Evolutionary conservation across 2,888 invertebrate genomes (phyloP).

Genomic region (Caenorhabditis becei): DNA sequence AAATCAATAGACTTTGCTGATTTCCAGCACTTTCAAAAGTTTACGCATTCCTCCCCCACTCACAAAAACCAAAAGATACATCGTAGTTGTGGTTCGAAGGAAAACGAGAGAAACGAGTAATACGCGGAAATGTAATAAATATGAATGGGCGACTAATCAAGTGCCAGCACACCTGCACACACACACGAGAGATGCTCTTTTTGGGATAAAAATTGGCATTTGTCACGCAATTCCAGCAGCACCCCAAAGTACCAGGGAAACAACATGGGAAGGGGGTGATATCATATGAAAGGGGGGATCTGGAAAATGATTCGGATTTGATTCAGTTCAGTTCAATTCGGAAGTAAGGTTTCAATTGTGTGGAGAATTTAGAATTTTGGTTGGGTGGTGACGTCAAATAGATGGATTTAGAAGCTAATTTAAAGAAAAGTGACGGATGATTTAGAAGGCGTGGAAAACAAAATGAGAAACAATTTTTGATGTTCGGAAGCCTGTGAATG

Average conservation of each 20-base stretch:
- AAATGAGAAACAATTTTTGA: too few relatives aligned
- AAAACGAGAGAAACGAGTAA: background rate
- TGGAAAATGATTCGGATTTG: background rate
- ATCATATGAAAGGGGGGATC: background rate
- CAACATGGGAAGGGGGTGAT: background rate
- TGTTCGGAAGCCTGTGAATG: too few relatives aligned
- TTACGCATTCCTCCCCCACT: background rate
- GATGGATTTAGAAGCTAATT: background rate
- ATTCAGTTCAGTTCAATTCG: background rate
- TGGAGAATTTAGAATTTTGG: too few relatives aligned
- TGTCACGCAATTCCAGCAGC: conserved; percentile 7
- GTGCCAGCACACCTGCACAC: conserved; percentile 2
- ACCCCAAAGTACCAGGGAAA: background rate
- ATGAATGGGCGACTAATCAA: conserved; percentile 4
- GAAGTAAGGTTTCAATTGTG: background rate
- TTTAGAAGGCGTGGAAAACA: too few relatives aligned
- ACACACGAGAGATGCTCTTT: background rate
- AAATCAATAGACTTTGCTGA: too few relatives aligned
- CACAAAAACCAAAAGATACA: background rate
- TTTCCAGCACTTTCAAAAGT: too few relatives aligned
- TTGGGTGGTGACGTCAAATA: background rate
- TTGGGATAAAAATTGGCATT: conserved; percentile 10
- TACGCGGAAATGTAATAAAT: conserved; percentile 14
- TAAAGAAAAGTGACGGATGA: background rate
- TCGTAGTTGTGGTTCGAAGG: background rate